Percentiles rank a stretch among this genome's conserved stretches.
Evolutionary conservation across 2,113 vertebrate genomes (phyloP).

Genomic region (Herpetotheres cachinnans): DNA sequence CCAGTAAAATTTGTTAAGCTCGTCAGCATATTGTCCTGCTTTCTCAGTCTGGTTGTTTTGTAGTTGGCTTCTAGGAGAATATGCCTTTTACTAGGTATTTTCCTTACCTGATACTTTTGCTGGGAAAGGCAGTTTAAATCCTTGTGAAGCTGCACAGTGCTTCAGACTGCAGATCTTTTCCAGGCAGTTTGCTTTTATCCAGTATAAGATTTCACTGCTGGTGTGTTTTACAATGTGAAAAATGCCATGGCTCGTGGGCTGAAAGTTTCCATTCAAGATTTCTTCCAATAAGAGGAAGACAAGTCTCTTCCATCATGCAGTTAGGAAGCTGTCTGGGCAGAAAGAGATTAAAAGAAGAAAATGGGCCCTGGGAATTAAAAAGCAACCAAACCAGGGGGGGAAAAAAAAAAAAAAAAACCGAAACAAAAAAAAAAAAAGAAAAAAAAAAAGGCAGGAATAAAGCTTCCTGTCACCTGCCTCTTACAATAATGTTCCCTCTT

Average conservation of each 20-base stretch:
- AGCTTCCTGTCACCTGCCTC: neutral
- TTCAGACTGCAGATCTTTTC: neutral
- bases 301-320: neutral
- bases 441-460: neutral
- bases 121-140: neutral
- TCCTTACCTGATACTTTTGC: neutral
- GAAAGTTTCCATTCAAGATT: neutral
- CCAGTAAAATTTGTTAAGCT: neutral
- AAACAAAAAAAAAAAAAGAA: neutral
- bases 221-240: neutral
- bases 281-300: neutral
- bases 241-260: neutral
- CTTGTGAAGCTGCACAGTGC: neutral
- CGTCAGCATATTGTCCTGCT: accelerated
- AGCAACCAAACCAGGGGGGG: neutral
- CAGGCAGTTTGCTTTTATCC: neutral
- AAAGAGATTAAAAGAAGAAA: neutral
- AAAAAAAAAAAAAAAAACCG: neutral
- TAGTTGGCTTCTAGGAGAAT: neutral
- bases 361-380: neutral
- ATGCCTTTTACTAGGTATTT: neutral
- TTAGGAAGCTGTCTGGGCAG: neutral
- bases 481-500: neutral
- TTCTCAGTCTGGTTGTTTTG: neutral
- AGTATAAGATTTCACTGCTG: neutral